A percentile compares a stretch with the other conserved stretches of the same genome.
phyloP scores from a whole-genome alignment of 2,113 vertebrate species.

The Columbina picui region DNA sequence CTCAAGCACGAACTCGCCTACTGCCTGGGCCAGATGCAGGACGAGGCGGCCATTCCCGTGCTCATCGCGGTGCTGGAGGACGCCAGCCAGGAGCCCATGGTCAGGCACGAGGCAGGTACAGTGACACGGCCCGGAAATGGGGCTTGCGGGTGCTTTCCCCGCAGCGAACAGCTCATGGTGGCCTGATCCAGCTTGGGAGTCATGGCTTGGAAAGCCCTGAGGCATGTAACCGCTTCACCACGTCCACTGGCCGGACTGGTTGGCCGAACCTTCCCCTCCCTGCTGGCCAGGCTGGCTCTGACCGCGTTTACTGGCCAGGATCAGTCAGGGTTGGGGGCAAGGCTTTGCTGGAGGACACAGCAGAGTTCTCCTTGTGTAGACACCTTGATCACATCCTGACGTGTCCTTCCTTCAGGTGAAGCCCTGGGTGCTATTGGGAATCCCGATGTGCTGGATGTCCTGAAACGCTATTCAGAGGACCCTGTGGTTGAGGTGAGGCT shows the following conservation, averaged over 20 bases:
- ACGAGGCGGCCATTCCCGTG: slow-evolving; percentile 80
- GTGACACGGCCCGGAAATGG: accelerated
- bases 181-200: accelerated
- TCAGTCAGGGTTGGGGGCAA: accelerated
- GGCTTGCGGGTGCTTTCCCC: accelerated
- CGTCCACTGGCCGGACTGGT: neutral
- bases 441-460: slow-evolving; percentile 82
- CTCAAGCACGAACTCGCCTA: slow-evolving; percentile 95
- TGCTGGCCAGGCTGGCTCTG: neutral
- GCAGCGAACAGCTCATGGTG: accelerated
- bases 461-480: slow-evolving; percentile 84
- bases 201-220: neutral
- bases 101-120: slow-evolving; percentile 93
- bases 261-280: neutral
- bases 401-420: slow-evolving; percentile 79
- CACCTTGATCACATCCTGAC: neutral
- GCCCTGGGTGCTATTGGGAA: slow-evolving; percentile 94
- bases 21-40: slow-evolving; percentile 95
- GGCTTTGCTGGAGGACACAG: neutral
- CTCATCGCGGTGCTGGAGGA: slow-evolving; percentile 83
- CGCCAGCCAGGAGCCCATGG: slow-evolving; percentile 88
- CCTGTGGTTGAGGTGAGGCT: slow-evolving; percentile 84
- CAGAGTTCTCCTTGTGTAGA: accelerated
- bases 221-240: accelerated
- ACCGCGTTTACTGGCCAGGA: accelerated